These are phyloP conservation scores for Phrixothrix hirtus DNA, from an alignment of 2,888 invertebrate species.

Conservation along the genomic window DNA sequence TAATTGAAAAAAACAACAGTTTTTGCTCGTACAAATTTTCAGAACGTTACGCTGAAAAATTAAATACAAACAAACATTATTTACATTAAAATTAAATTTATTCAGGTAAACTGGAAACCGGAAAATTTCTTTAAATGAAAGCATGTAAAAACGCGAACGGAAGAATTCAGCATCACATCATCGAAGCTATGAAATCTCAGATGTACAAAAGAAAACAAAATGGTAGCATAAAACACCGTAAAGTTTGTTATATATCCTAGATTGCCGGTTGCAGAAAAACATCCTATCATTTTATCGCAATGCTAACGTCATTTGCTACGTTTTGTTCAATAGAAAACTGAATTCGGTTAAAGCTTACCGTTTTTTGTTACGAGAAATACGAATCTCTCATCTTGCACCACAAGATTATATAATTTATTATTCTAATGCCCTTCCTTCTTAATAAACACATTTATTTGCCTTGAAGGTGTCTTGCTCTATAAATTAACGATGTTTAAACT, in stretches of 20 bases:
- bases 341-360: conserved; percentile 5
- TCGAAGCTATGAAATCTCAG: neutral
- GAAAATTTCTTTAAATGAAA: too few relatives aligned
- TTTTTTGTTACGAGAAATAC: neutral
- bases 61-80: neutral
- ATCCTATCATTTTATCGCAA: conserved; percentile 12
- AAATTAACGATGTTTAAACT: conserved; percentile 12
- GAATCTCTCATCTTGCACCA: neutral
- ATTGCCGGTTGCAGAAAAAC: conserved; percentile 13
- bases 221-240: conserved; percentile 1
- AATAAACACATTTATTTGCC: conserved; percentile 13
- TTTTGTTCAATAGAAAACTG: conserved; percentile 12
- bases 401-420: conserved; percentile 10
- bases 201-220: neutral
- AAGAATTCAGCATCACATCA: neutral
- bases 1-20: too few relatives aligned
- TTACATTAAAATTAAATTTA: neutral
- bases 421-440: conserved; percentile 3
- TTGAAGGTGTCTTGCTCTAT: conserved; percentile 9
- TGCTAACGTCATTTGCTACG: conserved; percentile 5
- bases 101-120: neutral
- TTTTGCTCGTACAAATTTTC: too few relatives aligned
- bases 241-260: conserved; percentile 18
- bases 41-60: neutral
- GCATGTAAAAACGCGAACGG: neutral